Evolutionary conservation across 2,797 vertebrate genomes (phyloP).

Genomic region (Pseudotriccus pelzelni): DNA sequence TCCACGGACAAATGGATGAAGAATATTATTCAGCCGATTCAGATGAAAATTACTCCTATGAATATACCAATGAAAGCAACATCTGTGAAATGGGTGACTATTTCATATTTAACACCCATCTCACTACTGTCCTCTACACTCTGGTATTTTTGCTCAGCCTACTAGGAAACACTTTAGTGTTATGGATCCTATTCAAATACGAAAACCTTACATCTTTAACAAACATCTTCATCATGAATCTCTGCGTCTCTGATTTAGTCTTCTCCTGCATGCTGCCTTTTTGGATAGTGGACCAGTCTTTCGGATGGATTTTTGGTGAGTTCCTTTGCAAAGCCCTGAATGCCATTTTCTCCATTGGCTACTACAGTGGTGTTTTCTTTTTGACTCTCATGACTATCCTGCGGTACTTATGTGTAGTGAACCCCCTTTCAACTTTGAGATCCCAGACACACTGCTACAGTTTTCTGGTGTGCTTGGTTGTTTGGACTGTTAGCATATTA

Average conservation of each 20-base stretch:
- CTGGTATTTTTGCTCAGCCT: constrained; percentile 84
- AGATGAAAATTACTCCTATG: not conserved
- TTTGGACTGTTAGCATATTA: constrained; percentile 82
- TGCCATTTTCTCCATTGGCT: constrained; percentile 85
- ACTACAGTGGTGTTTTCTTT: constrained; percentile 88
- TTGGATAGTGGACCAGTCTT: constrained; percentile 77
- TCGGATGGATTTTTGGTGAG: constrained; percentile 84
- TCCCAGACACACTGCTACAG: constrained; percentile 69
- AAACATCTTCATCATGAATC: constrained; percentile 89
- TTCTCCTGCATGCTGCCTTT: constrained; percentile 88
- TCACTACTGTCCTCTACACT: constrained; percentile 78
- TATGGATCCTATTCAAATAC: constrained; percentile 85
- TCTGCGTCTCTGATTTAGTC: constrained; percentile 88
- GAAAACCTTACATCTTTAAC: constrained; percentile 88
- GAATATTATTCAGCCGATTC: not conserved
- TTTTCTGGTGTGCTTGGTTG: constrained; percentile 53
- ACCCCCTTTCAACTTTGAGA: constrained; percentile 81
- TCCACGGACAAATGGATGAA: constrained; percentile 24
- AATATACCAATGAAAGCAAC: not conserved
- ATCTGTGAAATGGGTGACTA: constrained; percentile 70
- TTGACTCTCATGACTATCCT: constrained; percentile 88
- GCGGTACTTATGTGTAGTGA: constrained; percentile 85
- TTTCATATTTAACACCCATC: constrained; percentile 42
- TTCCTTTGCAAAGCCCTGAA: constrained; percentile 80
- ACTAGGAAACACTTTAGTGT: constrained; percentile 85